A percentile compares a stretch with the other conserved stretches of the same genome.
Conservation (phyloP, 30 jellyfish, hydroid and myxozoan genomes). For the Phacellophora camtschatica region DNA sequence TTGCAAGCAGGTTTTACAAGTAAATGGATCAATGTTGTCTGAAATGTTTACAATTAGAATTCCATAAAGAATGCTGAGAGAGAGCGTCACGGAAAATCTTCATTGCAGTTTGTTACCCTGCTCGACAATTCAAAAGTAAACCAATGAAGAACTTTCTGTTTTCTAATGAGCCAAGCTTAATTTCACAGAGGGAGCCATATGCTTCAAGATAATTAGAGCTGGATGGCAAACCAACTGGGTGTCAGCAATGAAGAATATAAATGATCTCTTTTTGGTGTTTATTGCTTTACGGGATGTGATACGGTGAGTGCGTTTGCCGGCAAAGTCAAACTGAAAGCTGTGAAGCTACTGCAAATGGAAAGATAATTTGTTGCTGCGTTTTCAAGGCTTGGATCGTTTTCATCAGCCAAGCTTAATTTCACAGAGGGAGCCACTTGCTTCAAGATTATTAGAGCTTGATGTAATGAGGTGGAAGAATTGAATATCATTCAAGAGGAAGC, state of each 20-base stretch:
- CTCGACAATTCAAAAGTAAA: not conserved
- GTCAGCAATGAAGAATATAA: not conserved
- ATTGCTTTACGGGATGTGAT: constrained; percentile 20
- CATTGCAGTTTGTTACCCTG: not conserved
- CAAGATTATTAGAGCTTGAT: not conserved
- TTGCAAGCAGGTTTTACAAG: not conserved
- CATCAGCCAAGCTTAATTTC: not conserved
- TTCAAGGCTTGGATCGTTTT: no score
- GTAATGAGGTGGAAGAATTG: constrained; percentile 1
- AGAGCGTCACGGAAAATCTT: not conserved
- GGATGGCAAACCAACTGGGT: no score
- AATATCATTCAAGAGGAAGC: constrained; percentile 32
- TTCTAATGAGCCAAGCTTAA: no score
- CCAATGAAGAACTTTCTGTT: not conserved
- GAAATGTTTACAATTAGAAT: not conserved
- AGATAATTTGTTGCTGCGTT: no score
- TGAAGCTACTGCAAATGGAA: not conserved
- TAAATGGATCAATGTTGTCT: not conserved
- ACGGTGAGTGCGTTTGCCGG: no score
- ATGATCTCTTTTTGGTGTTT: not conserved
- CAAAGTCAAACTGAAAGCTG: constrained; percentile 4
- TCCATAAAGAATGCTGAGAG: not conserved
- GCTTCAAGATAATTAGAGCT: not conserved
- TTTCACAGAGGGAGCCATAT: not conserved
- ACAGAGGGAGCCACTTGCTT: not conserved